Base-by-base conservation (phyloP, 2,113 vertebrate species). In the Lepus timidus region DNA sequence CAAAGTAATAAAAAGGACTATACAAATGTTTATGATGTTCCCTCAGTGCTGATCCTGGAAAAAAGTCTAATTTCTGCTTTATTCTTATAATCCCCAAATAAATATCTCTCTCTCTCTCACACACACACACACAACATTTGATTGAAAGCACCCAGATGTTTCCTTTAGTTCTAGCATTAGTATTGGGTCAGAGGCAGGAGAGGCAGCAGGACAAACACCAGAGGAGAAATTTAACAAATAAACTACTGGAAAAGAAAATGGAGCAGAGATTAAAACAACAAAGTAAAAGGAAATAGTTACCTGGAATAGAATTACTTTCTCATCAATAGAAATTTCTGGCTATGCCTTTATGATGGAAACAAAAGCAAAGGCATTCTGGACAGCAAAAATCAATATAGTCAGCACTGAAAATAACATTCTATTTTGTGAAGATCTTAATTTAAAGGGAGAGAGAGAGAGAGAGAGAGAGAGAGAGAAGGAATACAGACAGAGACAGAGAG, bases 341-440 rank as follows among this genome's bases (percentile, higher is more conserved):
- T 76, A 55, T 31, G 39, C 17, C 13, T 79, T 85, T 64, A 88
- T 31, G 49, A 85, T 51, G 6, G 61, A 91, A 92, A 94, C 58
- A 95, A 95, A 95, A 79, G 27, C 29, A 91, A 79, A 31, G 33
- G 27, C 22, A 64, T 68, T 85, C 2, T 91, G 29, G 82, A 39
- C 20, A 61, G n/a, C 1, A 33, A 95, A 95, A 93, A 87, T 92
- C n/a, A 92, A 68, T 85, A 25, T 51, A 84, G 49, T 62, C 68
- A 73, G 64, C 25, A 4, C 64, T 82, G 44, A 93, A 84, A 93
- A 78, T 61, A 78, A 29, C 9, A 17, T 44, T 33, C 33, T 68
- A 13, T 67, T 84, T 88, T 76, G 62, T 71, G 17, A 94, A 92
- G 25, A 90, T 83, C 6, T 96, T 76, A 67, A 51, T 27, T 92